phyloP scores from a whole-genome alignment of 2,797 vertebrate genomes.

The Petrocephalus sullivani region DNA sequence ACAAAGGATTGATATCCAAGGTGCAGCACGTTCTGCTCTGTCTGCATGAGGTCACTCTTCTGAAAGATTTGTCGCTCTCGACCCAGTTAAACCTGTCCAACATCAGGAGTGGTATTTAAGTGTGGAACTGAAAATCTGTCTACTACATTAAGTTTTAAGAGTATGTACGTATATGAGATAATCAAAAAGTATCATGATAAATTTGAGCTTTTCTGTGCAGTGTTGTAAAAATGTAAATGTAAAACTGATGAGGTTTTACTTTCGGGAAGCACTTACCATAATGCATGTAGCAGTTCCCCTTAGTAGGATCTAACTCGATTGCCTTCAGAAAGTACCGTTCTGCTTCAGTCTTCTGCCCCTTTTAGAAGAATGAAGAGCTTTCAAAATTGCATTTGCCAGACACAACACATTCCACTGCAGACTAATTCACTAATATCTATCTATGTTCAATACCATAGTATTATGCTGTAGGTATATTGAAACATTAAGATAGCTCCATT shows the following conservation, averaged over 20 bases:
- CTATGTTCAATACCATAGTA: neutral
- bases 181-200: neutral
- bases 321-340: conserved; percentile 88
- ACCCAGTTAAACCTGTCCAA: neutral
- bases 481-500: neutral
- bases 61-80: neutral
- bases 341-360: conserved; percentile 86
- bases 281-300: conserved; percentile 99
- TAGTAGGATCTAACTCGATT: conserved; percentile 85
- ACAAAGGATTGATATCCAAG: neutral
- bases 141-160: neutral
- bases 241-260: neutral
- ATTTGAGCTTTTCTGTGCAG: neutral
- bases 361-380: conserved; percentile 29
- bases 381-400: neutral
- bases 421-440: neutral
- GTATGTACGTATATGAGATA: neutral
- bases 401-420: neutral
- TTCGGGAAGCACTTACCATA: conserved; percentile 71
- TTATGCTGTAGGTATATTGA: neutral
- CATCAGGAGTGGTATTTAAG: neutral
- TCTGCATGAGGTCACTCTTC: neutral
- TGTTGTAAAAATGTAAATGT: neutral
- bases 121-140: neutral
- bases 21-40: neutral